Base-by-base conservation (phyloP, 2,113 vertebrate genomes). In the Daphoenositta chrysoptera region DNA sequence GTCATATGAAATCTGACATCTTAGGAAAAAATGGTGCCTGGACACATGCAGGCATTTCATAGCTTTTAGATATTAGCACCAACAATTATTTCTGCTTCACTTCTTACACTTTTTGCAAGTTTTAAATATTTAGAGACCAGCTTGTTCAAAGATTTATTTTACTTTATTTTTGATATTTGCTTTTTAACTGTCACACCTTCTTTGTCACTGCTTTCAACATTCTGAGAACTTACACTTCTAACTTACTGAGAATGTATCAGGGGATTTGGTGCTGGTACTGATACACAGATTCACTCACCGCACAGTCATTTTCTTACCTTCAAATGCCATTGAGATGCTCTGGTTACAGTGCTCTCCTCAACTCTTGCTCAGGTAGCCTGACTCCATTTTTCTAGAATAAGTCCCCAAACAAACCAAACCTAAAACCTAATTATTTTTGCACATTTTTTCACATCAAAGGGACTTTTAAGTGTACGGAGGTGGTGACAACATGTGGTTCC, bases 51-150 rank as follows among this genome's bases (percentile, higher is more conserved):
- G 23, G 27, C 54, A 69, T 47, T 91, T 84, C 54, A 50, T 54
- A 68, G 70, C 64, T 91, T 91, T 93, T 57, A 83, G 93, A 92
- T 83, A 86, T 65, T 82, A 82, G 39, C 28, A 18, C 91, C 68
- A 78, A 39, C 35, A 76, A 89, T 87, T 75, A 60, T 72, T 86
- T 94, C 68, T 95, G 76, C 84, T 73, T 91, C 54, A 35, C 13
- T 82, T 70, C 88, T 83, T 78, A 28, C 8, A 30, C 37, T 70
- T 87, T 69, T 66, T 39, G 45, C 0, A 0, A 65, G 28, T 51
- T 69, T 82, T 73, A 94, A 93, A 87, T 94, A 94, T 96, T 97
- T 88, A 95, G 35, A 64, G 33, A 60, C 77, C 87, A 84, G 53
- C n/a, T 39, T 90, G 22, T 50, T 83, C 69, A 88, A 88, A 96